Conservation (phyloP, 2,113 vertebrate species). For the Zapornia atra region DNA sequence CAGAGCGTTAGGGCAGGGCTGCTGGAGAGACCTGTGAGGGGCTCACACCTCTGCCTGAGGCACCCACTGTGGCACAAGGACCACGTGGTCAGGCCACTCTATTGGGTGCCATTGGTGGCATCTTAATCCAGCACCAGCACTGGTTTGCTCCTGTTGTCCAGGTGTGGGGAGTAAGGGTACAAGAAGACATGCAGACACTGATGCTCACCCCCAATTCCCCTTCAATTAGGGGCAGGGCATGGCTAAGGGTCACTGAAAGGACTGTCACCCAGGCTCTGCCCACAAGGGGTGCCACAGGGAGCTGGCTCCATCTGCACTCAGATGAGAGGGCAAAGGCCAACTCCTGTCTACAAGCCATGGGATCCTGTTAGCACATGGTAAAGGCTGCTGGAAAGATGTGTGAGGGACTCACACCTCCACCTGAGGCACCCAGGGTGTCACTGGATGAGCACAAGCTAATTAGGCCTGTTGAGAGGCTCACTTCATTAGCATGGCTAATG, state of each 20-base stretch:
- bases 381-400: too few species aligned
- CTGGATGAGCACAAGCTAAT: not conserved
- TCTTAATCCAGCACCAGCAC: not conserved
- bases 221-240: not conserved
- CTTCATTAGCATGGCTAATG: not conserved
- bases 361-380: not conserved
- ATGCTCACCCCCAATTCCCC: not conserved
- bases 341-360: not conserved
- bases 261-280: not conserved
- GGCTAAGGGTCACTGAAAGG: not conserved
- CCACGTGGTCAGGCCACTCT: accelerated
- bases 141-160: too few species aligned
- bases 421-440: too few species aligned
- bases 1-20: accelerated
- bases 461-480: not conserved
- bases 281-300: not conserved
- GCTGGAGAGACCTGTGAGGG: not conserved
- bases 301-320: not conserved
- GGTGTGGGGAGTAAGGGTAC: not conserved
- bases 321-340: not conserved
- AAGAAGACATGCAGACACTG: not conserved
- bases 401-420: too few species aligned
- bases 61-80: not conserved
- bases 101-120: accelerated
- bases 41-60: not conserved